Base-by-base conservation (phyloP, 2,797 vertebrate genomes). In the Alectoris magna region DNA sequence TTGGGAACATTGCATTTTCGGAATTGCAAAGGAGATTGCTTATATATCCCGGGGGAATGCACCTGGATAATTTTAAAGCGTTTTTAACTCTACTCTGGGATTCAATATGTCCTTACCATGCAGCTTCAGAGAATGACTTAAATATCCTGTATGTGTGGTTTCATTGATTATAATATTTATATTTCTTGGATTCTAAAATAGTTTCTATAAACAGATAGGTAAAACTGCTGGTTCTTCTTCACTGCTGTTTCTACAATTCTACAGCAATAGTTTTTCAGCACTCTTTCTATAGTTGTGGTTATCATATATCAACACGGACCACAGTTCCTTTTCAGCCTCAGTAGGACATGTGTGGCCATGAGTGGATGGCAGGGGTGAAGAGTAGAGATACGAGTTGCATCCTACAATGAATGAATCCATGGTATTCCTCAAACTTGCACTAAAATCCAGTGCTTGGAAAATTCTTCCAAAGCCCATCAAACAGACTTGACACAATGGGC, bases 1-100 rank as follows among this genome's bases (percentile, higher is more conserved):
- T 71, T 69, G 82, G 68, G 72, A 93, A 67, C 62, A 87, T 2
- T 31, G 9, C 6, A 62, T 87, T 95, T 91, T 85, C 75, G 83
- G 55, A 93, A 91, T 15, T 74, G 51, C 64, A 85, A 66, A 83
- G 21, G 38, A 87, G 49, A 66, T 74, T 80, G 58, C n/a, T 80
- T 85, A 62, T 87, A 27, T 84, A 70, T 60, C 78, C 49, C 71
- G 41, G 56, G 56, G 31, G 39, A 84, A 70, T 22, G 15, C 27
- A 92, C 59, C 46, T 88, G 81, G 60, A 64, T 64, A 96, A 88
- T 79, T 79, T 82, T 48, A 87, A 90, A 18, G 0, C 5, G 64
- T 71, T 91, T 90, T 80, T 44, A 93, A 48, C 58, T 80, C 58
- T 68, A 1, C 27, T 81, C 13, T 53, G 53, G 56, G 74, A 74